phyloP scores from a whole-genome alignment of 2,113 vertebrate species.

The Apteryx mantelli region DNA sequence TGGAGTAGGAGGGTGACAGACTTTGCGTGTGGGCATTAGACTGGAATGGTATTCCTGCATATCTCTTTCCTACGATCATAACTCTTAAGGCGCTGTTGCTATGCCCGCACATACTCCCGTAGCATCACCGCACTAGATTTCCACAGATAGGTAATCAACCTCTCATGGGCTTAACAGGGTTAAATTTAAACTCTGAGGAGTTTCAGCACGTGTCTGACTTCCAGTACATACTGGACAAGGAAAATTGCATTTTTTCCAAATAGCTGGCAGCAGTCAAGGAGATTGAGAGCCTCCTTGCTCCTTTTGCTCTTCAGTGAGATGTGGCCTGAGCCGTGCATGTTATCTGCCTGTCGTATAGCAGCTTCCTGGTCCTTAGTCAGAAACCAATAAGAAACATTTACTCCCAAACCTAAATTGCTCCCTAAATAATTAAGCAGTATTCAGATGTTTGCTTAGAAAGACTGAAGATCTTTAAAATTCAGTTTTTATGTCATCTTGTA shows the following conservation, averaged over 20 bases:
- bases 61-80: neutral
- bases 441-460: neutral
- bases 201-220: neutral
- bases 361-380: neutral
- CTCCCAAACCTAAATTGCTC: neutral
- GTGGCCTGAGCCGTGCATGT: rapidly evolving
- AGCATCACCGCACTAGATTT: neutral
- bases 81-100: rapidly evolving
- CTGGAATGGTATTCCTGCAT: neutral
- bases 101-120: rapidly evolving
- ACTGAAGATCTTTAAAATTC: neutral
- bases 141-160: neutral
- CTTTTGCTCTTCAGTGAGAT: neutral
- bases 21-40: neutral
- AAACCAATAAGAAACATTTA: neutral
- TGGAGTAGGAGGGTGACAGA: neutral
- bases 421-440: neutral
- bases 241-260: neutral
- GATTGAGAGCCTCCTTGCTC: neutral
- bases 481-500: neutral
- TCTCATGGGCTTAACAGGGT: neutral
- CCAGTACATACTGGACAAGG: neutral
- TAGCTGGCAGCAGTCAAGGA: neutral
- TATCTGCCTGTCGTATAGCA: neutral
- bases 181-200: neutral